Base-by-base conservation (phyloP, 1,140 invertebrate genomes). In the Druon quercuslanigerum region DNA sequence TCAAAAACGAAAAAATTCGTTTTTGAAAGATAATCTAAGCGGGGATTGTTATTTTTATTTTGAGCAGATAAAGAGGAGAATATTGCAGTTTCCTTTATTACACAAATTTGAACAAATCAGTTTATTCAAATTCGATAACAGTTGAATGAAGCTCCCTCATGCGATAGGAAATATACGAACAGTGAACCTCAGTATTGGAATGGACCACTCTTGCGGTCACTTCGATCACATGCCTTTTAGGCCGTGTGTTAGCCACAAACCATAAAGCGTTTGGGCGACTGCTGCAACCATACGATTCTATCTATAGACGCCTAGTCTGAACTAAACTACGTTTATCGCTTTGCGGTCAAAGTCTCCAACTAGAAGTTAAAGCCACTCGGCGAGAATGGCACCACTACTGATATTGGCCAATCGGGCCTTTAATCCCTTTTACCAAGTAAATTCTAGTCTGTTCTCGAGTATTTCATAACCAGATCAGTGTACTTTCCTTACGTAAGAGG, bases 331-430 rank as follows among this genome's bases (percentile, higher is more conserved):
- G 54, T 73, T 81, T 66, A 71, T 73, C 73, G 79, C 79, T 81
- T 81, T 81, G 79, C 75, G 79, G 77, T 52, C 17, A 74, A 74
- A 71, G 77, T 74, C 56, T 74, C 74, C 77, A 75, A 72, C 71
- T 70, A 52, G 33, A 80, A 79, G 79, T 81, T 81, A 81, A 81
- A 81, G 76, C 73, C 51, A 50, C 51, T 73, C 77, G 72, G 40
- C 73, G 72, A 75, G 77, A 73, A 75, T 74, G 54, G 75, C 73
- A 74, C 71, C 74, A 70, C 51, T 25, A 72, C 77, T 71, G 79
- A 78, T 80, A 77, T 66, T 66, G 16, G 14, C 60, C 60, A 66
- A 66, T 40, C 25, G 33, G 60, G 9, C 25, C 25, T 66, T 25
- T 40, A 66, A 66, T 66, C 14, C 25, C 25, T 66, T 66, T 66